Conservation (phyloP, 2,113 vertebrate genomes). For the Condylura cristata region DNA sequence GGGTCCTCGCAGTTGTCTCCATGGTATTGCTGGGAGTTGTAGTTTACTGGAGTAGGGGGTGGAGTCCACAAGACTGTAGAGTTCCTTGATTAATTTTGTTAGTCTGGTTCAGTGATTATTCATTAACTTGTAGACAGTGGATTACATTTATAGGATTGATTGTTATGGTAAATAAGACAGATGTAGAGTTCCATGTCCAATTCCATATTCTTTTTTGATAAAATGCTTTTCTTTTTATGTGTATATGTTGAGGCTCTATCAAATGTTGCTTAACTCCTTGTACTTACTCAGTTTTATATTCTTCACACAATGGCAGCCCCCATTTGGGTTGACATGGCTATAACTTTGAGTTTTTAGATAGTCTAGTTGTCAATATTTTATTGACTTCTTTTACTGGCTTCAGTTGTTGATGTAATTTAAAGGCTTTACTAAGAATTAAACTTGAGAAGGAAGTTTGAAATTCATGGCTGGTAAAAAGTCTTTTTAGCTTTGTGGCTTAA, state of each 20-base stretch:
- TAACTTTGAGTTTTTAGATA: conserved; percentile 36
- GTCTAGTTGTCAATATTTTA: conserved; percentile 71
- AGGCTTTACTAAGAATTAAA: neutral
- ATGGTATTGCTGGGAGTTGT: too few relatives aligned
- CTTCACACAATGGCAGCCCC: neutral
- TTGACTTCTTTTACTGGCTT: conserved; percentile 67
- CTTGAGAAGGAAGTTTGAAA: conserved; percentile 57
- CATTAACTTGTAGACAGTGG: neutral
- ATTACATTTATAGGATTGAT: neutral
- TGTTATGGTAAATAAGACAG: neutral
- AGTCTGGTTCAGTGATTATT: neutral
- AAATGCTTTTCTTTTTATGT: neutral
- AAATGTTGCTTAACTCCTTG: neutral
- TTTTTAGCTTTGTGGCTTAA: conserved; percentile 42
- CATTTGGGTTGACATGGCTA: neutral
- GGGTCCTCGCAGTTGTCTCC: too few relatives aligned
- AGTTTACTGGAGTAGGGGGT: too few relatives aligned
- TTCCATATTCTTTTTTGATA: neutral
- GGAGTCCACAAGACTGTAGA: too few relatives aligned
- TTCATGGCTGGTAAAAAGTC: conserved; percentile 23
- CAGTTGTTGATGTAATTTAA: conserved; percentile 1
- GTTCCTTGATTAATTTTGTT: neutral
- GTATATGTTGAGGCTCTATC: neutral
- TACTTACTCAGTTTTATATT: neutral
- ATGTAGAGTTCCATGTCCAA: neutral